Conservation (phyloP, 2,113 vertebrate genomes). For the Equus przewalskii region DNA sequence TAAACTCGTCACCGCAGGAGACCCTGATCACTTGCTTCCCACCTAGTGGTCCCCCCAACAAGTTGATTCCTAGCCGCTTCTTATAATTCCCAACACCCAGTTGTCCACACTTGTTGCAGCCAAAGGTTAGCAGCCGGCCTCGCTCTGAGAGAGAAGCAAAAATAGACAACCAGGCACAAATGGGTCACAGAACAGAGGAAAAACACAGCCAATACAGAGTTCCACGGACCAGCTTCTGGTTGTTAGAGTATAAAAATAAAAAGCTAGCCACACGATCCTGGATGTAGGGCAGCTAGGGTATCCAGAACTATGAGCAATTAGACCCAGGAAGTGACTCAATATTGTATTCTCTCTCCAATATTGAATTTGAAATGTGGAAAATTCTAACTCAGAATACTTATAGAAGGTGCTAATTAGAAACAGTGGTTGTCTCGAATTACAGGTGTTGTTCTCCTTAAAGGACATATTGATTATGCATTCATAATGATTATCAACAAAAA, state of each 20-base stretch:
- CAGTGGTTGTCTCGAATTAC: background rate
- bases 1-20: conserved; percentile 98
- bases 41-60: conserved; percentile 95
- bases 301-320: background rate
- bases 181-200: background rate
- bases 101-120: conserved; percentile 98
- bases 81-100: conserved; percentile 98
- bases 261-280: background rate
- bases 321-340: background rate
- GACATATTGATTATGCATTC: background rate
- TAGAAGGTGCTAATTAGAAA: background rate
- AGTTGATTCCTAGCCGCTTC: conserved; percentile 95
- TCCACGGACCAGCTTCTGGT: background rate
- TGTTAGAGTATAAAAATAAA: background rate
- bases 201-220: background rate
- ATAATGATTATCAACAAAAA: conserved; percentile 41
- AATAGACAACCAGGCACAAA: conserved; percentile 27
- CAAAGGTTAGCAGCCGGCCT: conserved; percentile 96
- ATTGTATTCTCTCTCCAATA: conserved; percentile 29
- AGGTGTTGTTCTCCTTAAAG: background rate
- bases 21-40: conserved; percentile 96
- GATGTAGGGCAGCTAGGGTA: background rate
- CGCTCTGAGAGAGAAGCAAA: conserved; percentile 89
- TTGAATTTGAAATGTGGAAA: conserved; percentile 26
- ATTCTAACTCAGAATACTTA: conserved; percentile 47